Base-by-base conservation (phyloP, 2,888 invertebrate genomes). In the Balanococcus diminutus region DNA sequence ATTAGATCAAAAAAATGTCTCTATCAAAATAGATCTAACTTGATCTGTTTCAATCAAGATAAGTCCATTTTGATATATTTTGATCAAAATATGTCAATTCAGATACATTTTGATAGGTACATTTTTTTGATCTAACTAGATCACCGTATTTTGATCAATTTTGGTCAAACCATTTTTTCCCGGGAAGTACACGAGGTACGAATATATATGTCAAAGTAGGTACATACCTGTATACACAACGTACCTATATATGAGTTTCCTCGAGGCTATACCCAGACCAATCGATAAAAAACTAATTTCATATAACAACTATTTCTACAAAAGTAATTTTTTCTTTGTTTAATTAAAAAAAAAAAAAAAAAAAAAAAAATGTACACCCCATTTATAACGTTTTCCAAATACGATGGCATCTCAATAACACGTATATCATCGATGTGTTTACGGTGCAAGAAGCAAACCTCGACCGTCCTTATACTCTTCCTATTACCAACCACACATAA, bases 241-340 rank as follows among this genome's bases (percentile, higher is more conserved):
- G 42, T 39, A 8, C 9, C 9, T 39, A 39, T 8, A 11, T 8
- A 39, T 2, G 39, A 14, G 42, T 42, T 11, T 42, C 14, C 14
- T 42, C 11, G 42, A 14, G 14, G 8, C 11, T n/a, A n/a, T n/a
- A 2, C 14, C 16, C 51, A 51, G 75, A 36, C 75, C 16, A 79
- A 79, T 79, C 75, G 75, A 79, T 79, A 22, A 32, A 79, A 79
- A 79, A 79, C 75, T 79, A 79, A 79, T 79, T 79, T 36, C n/a
- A 28, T 79, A 28, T 28, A 19, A 36, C 32, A 19, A 79, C 75
- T 36, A 14, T 31, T 67, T 67, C 28, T 14, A 25, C 28, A 3
- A 28, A 16, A 14, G 14, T 67, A 67, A 67, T 67, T 67, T 56
- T 42, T 11, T 42, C 42, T 42, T 72, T 72, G 22, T 31, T 72